Base-by-base conservation (phyloP, 2,888 invertebrate species). In the Cepaea hortensis region DNA sequence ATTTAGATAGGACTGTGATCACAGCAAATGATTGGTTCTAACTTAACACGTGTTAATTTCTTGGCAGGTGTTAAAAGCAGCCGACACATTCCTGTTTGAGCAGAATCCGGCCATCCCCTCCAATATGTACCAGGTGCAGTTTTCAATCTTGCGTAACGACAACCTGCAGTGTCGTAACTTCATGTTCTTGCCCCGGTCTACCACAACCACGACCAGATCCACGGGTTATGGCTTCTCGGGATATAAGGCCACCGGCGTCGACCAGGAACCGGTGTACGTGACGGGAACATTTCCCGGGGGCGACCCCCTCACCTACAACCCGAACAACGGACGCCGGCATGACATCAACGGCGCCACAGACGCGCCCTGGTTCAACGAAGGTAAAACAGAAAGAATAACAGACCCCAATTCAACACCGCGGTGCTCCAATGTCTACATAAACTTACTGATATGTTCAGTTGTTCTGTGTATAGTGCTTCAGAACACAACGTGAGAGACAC, bases 61-160 rank as follows among this genome's bases (percentile, higher is more conserved):
- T 62, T 35, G 0, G 3, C 83, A 87, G 87, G 86, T 88, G n/a
- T 75, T 87, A 80, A 88, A 88, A 61, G 88, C 87, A 3, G 86
- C 85, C 7, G 88, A 88, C 50, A 79, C 88, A 5, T 86, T 76
- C 83, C 82, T 82, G 15, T 87, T 85, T 76, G 88, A 88, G 72
- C 65, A 72, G 68, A 85, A 83, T 46, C 48, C 70, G 11, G 11
- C 50, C 7, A 5, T 68, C 23, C 80, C 76, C 50, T 75, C 70
- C 20, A 80, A 81, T 20, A 79, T 87, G n/a, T 46, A 87, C 70
- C 73, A 77, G 70, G 88, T 85, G 5, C 88, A 87, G 85, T 88
- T 87, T 73, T 81, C 87, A 73, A 88, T 88, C 72, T 18, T 84
- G 65, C 73, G 46, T 20, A 82, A 87, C 61, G 87, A 83, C 85